Conservation (phyloP, 2,888 invertebrate species). For the Lasioglossum calceatum region DNA sequence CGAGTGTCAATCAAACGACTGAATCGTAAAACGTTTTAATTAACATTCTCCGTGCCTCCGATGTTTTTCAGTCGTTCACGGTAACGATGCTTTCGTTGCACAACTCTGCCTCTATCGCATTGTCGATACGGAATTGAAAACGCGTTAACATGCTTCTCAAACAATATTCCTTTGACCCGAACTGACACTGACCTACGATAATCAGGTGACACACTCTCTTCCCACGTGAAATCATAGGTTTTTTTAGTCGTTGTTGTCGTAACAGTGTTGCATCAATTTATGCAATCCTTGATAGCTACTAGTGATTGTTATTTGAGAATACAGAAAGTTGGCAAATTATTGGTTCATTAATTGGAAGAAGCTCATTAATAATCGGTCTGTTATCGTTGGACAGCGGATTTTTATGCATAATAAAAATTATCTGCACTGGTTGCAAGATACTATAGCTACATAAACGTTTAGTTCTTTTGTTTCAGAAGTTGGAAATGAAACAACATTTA, state of each 20-base stretch:
- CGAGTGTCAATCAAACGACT: slow-evolving; percentile 22
- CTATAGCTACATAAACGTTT: not conserved
- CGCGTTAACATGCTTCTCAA: not conserved
- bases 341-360: too few species aligned
- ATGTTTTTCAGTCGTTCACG: not conserved
- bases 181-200: slow-evolving; percentile 9
- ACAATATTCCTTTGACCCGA: not conserved
- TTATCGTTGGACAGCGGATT: not conserved
- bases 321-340: not conserved
- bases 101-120: not conserved
- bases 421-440: not conserved
- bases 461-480: not conserved
- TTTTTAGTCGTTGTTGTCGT: not conserved
- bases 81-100: not conserved
- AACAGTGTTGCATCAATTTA: not conserved
- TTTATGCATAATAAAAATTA: not conserved
- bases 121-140: not conserved
- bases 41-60: slow-evolving; percentile 27
- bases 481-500: not conserved
- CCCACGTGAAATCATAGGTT: not conserved
- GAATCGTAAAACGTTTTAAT: slow-evolving; percentile 40
- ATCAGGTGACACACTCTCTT: not conserved
- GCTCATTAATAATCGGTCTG: too few species aligned
- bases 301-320: not conserved
- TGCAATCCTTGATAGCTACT: not conserved